These are phyloP conservation scores for Polyommatus icarus DNA, from an alignment of 2,888 invertebrate species.

Conservation along the genomic window DNA sequence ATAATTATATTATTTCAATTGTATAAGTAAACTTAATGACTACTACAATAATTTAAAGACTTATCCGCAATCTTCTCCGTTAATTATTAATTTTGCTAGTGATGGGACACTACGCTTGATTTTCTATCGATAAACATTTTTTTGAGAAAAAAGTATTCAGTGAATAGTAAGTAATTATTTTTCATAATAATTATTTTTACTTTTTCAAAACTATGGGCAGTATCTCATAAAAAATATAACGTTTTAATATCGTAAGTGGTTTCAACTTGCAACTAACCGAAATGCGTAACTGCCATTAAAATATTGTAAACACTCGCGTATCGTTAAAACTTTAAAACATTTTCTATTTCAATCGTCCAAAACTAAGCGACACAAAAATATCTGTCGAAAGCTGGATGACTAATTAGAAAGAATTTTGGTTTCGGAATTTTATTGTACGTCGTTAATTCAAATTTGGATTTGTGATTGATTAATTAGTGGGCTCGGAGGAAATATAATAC, in stretches of 20 bases:
- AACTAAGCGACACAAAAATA: not conserved
- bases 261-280: not conserved
- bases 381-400: slow-evolving; percentile 13
- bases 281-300: not conserved
- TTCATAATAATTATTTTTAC: no score
- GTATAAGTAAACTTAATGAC: no score
- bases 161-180: no score
- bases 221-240: no score
- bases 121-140: no score
- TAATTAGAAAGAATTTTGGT: slow-evolving; percentile 20
- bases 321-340: not conserved
- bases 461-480: slow-evolving; percentile 21
- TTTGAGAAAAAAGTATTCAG: no score
- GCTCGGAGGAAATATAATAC: not conserved
- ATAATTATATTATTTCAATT: no score
- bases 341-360: slow-evolving; percentile 3
- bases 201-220: no score
- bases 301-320: not conserved
- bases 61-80: no score
- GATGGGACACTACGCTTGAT: no score
- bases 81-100: no score
- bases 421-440: slow-evolving; percentile 27
- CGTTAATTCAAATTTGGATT: slow-evolving; percentile 2
- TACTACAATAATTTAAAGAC: no score
- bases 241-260: not conserved